A percentile compares a stretch with the other conserved stretches of the same genome.
Conservation (phyloP, 2,888 invertebrate species). For the Drosophila melanosoma region DNA sequence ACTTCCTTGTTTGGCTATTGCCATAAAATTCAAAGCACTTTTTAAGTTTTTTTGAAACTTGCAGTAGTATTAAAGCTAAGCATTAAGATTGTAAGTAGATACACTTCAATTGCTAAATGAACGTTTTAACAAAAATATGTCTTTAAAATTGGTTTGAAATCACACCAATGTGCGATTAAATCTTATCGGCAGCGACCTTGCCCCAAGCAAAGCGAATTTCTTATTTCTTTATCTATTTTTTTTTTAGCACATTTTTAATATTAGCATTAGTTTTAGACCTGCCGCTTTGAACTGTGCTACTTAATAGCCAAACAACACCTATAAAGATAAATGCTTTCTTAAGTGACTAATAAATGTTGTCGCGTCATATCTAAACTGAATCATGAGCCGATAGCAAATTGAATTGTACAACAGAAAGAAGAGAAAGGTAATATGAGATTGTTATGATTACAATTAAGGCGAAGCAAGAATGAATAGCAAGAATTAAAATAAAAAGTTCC, state of each 20-base stretch:
- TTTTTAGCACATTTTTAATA: neutral
- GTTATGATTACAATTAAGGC: slow-evolving; percentile 13
- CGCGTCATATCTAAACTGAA: slow-evolving; percentile 27
- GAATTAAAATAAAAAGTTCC: neutral
- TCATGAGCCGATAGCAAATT: slow-evolving; percentile 20
- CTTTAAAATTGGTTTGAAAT: neutral
- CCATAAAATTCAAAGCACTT: neutral
- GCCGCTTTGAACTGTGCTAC: neutral
- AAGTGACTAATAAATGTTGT: neutral
- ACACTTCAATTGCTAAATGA: neutral
- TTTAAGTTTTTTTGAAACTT: neutral
- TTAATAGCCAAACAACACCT: neutral
- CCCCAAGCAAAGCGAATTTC: neutral
- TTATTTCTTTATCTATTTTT: neutral
- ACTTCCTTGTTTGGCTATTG: neutral
- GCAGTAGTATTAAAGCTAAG: too few species aligned
- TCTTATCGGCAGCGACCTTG: neutral
- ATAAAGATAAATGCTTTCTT: neutral
- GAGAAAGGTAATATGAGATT: slow-evolving; percentile 5
- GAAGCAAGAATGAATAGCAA: neutral
- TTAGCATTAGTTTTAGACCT: neutral
- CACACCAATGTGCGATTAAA: neutral
- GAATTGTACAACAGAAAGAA: neutral
- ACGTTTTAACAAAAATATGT: neutral
- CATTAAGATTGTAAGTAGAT: neutral